phyloP scores from a whole-genome alignment of 2,113 vertebrate genomes.

The Heptranchias perlo region DNA sequence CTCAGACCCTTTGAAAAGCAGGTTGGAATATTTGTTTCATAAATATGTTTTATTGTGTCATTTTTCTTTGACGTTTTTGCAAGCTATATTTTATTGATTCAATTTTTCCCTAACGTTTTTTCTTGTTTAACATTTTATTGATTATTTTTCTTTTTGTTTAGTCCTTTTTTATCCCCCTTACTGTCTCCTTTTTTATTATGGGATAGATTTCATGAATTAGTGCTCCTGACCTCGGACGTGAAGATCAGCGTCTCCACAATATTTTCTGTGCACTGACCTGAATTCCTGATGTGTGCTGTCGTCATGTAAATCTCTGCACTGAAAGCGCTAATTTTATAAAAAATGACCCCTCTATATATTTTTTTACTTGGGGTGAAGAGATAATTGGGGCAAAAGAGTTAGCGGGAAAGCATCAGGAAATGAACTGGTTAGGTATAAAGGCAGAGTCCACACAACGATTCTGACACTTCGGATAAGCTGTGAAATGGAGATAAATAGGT shows the following conservation, averaged over 20 bases:
- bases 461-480: neutral
- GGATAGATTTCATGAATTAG: neutral
- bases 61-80: neutral
- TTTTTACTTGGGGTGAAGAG: neutral
- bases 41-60: neutral
- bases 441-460: neutral
- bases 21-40: neutral
- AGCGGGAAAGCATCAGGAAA: neutral
- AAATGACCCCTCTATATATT: neutral
- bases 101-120: neutral
- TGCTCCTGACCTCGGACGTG: neutral
- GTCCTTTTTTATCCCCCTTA: neutral
- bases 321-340: neutral
- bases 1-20: neutral
- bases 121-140: neutral
- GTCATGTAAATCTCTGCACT: neutral
- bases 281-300: neutral
- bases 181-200: neutral
- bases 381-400: neutral
- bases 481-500: neutral
- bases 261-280: neutral
- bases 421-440: neutral
- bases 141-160: neutral
- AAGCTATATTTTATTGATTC: neutral
- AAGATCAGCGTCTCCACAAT: neutral